Evolutionary conservation across 2,113 vertebrate species (phyloP), one percentile per base, ranked within the genome.

Genomic region (Pholis gunnellus): DNA sequence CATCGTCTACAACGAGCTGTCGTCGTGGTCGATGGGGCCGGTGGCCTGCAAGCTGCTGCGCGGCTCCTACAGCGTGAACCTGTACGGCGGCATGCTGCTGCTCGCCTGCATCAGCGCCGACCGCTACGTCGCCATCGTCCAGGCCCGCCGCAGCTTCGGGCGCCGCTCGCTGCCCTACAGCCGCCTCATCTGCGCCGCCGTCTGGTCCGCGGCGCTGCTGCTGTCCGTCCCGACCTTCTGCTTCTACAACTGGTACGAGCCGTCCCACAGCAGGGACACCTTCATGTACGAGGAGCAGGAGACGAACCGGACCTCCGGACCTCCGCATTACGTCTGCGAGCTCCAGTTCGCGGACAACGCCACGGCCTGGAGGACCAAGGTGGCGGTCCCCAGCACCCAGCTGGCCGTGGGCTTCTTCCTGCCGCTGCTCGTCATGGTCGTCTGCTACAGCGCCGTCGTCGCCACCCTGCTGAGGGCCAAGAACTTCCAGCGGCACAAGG

Each of bases 81-180:
- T 99, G 70, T 96, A 96, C 94, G 97, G 97, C 2, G 97, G 97
- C 59, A 96, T 97, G 95, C 88, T 99, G 77, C 95, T 99, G 71
- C 86, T 99, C 72, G 95, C 96, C 61, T 97, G 96, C 36, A 93
- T 99, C 89, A 97, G 97, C 4, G 59, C 95, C 52, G 98, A 99
- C 89, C 95, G 98, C 44, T 99, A 98, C 86, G 65, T 98, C 0
- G 97, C 98, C 65, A 97, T 99, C 0, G 98, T 99, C 0, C 97
- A 97, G 85, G 97, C 96, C 0, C 96, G 96, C 17, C 95, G 94
- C 65, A 97, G 97, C 0, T 96, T 97, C 90, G 82, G 94, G 38
- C 90, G 97, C 27, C 96, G 97, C 27, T 94, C 96, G 11, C 89
- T 96, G 0, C 56, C 92, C 0, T 88, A 96, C 48, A 96, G 92